Conservation (phyloP, 2,797 vertebrate genomes). For the Pelobates cultripes region DNA sequence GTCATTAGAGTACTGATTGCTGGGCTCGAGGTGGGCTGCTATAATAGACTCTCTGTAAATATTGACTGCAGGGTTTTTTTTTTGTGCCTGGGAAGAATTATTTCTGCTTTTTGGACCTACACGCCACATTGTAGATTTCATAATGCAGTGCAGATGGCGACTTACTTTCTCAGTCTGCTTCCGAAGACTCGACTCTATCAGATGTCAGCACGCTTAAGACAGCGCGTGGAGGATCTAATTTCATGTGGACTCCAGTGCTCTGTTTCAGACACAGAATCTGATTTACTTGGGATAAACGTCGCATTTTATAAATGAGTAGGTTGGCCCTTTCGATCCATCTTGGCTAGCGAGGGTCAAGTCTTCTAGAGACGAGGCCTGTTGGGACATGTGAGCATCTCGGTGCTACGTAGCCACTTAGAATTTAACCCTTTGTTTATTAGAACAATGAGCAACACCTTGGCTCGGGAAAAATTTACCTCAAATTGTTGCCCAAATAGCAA, state of each 20-base stretch:
- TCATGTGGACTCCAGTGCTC: background rate
- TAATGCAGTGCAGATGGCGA: conserved; percentile 6
- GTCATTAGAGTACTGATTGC: no score
- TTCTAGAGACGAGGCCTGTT: no score
- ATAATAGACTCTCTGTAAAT: background rate
- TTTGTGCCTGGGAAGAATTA: background rate
- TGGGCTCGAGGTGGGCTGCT: background rate
- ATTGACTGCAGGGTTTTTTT: background rate
- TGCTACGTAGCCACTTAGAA: no score
- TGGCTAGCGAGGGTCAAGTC: no score
- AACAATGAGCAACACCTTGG: no score
- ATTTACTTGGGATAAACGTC: background rate
- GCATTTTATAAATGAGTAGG: background rate
- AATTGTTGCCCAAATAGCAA: no score
- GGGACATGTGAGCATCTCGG: no score
- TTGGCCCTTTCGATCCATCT: no score
- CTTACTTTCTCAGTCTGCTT: background rate
- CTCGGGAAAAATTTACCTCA: no score
- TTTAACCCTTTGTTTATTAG: no score
- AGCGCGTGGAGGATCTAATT: background rate
- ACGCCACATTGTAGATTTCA: background rate
- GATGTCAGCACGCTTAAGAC: background rate
- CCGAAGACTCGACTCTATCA: background rate
- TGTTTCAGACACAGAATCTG: background rate
- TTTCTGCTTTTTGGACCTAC: background rate